Percentiles rank a stretch among this genome's conserved stretches.
phyloP scores from a whole-genome alignment of 2,113 vertebrate species.

The Vulpes lagopus region DNA sequence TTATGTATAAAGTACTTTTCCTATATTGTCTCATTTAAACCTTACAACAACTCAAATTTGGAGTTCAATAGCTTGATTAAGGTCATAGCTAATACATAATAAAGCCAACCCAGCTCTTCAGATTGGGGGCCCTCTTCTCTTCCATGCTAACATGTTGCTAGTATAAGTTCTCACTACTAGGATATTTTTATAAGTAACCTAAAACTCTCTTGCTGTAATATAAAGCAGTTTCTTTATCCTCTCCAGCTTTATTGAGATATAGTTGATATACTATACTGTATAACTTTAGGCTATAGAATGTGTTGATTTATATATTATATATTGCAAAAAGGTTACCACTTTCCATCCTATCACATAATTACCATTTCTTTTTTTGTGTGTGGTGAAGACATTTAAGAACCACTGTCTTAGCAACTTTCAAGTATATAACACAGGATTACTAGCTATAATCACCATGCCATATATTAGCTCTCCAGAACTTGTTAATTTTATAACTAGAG shows the following conservation, averaged over 20 bases:
- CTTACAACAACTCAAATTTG: not conserved
- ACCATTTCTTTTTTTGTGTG: not conserved
- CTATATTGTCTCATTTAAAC: not conserved
- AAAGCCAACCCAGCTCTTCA: not conserved
- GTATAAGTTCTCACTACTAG: not conserved
- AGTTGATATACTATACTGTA: not conserved
- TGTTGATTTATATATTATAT: not conserved
- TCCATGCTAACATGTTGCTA: not conserved
- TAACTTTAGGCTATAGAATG: not conserved
- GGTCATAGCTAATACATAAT: not conserved
- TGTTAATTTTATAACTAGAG: not conserved
- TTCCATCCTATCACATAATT: not conserved
- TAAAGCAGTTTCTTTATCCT: not conserved
- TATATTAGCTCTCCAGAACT: not conserved
- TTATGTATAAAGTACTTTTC: not conserved
- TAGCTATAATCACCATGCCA: not conserved
- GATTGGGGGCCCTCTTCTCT: not conserved
- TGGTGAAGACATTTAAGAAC: not conserved
- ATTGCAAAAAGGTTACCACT: not conserved
- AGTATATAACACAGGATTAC: not conserved
- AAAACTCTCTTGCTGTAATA: not conserved
- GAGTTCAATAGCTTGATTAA: not conserved
- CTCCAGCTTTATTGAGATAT: not conserved
- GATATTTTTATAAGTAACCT: not conserved
- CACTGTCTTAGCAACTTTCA: not conserved